Base-by-base conservation (phyloP, 2,113 vertebrate species). In the Nothobranchius furzeri region DNA sequence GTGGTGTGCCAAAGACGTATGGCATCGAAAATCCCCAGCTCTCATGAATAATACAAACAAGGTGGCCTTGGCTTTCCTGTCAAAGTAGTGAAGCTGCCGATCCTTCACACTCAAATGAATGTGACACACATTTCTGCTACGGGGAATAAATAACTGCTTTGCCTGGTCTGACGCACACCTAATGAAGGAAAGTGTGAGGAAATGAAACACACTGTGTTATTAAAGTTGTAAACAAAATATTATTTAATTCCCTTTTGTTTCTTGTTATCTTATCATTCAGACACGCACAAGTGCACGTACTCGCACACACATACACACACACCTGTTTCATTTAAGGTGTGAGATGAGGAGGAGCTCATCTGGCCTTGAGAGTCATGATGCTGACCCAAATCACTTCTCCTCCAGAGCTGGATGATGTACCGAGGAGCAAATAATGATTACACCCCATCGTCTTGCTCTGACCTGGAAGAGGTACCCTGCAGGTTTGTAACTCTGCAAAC, bases 51-150 rank as follows among this genome's bases (percentile, higher is more conserved):
- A 86, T 71, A 82, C 75, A 87, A 67, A 45, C 62, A 47, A 15
- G 63, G 63, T 75, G 75, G 87, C 85, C 81, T 66, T 36, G 75
- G 69, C 69, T 82, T 62, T 61, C 54, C 63, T 60, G 72, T 85
- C 83, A 78, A 58, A 56, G 60, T 60, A 56, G 60, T 63, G 68
- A 74, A 76, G 79, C 77, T 64, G 67, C 75, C 62, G 73, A 81
- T 86, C 77, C 82, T 81, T 88, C 83, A 87, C 77, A 84, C 66
- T 87, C 79, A 87, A 78, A 75, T 85, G 71, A 60, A 70, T 85
- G 45, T 77, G 82, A 83, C 81, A 85, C 79, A 70, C 73, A 73
- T 61, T 57, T 52, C 60, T 67, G 73, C 83, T 30, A 73, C 45
- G 10, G 67, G 67, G 78, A 84, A 79, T 78, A 81, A 89, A 82